phyloP scores from a whole-genome alignment of 2,888 invertebrate genomes.

The Drymonia ruficornis region DNA sequence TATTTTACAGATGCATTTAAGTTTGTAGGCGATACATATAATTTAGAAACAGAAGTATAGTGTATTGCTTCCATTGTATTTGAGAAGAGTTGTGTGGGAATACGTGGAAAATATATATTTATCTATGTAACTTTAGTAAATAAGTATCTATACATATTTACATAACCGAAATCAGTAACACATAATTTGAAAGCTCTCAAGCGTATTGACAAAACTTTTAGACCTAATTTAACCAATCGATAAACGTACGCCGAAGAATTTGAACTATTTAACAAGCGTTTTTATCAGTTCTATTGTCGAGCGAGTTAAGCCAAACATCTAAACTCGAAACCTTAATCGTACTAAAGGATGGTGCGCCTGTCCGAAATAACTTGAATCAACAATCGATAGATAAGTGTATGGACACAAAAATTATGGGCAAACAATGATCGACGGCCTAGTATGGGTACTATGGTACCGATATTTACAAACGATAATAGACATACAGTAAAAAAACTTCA shows the following conservation, averaged over 20 bases:
- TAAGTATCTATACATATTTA: background rate
- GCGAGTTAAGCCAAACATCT: constrained; percentile 37
- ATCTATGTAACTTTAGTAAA: background rate
- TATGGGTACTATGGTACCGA: constrained; percentile 30
- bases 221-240: background rate
- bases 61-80: too few relatives aligned
- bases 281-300: constrained; percentile 22
- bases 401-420: constrained; percentile 47
- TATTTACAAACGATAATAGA: constrained; percentile 57
- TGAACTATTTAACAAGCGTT: constrained; percentile 7
- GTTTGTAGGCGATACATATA: background rate
- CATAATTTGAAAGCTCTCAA: constrained; percentile 2
- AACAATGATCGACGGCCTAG: constrained; percentile 57
- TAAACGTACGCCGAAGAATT: background rate
- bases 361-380: constrained; percentile 42
- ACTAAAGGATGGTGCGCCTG: constrained; percentile 36
- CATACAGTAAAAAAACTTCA: constrained; percentile 35
- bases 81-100: background rate
- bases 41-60: background rate
- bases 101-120: background rate
- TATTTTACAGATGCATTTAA: background rate
- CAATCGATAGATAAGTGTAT: constrained; percentile 52
- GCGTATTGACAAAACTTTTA: background rate
- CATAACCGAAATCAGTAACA: background rate
- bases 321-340: constrained; percentile 37